phyloP scores from a whole-genome alignment of 2,113 vertebrate genomes.

The Erythrocebus patas region DNA sequence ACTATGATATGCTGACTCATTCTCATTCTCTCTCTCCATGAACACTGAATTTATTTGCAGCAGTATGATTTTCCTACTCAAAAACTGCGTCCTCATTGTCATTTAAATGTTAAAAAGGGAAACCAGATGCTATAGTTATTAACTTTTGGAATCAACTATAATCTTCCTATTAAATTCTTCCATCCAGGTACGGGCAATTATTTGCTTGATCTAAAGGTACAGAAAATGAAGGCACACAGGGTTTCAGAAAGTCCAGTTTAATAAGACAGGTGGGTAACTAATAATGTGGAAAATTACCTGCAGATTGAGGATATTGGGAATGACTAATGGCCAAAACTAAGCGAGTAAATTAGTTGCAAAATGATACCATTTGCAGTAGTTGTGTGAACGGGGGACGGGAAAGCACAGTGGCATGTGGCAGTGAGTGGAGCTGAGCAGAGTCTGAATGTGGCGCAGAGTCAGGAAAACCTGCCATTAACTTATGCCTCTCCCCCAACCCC shows the following conservation, averaged over 20 bases:
- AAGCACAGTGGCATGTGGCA: slow-evolving; percentile 88
- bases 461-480: slow-evolving; percentile 73
- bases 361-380: slow-evolving; percentile 88
- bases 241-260: slow-evolving; percentile 89
- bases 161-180: slow-evolving; percentile 88
- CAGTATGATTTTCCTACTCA: not conserved
- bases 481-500: not conserved
- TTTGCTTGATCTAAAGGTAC: slow-evolving; percentile 87
- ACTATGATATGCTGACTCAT: slow-evolving; percentile 66
- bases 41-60: slow-evolving; percentile 75
- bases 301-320: slow-evolving; percentile 90
- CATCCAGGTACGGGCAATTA: slow-evolving; percentile 87
- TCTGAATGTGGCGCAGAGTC: slow-evolving; percentile 81
- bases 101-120: slow-evolving; percentile 85
- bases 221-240: slow-evolving; percentile 86
- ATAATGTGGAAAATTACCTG: slow-evolving; percentile 93
- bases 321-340: slow-evolving; percentile 91
- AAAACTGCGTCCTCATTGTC: slow-evolving; percentile 39
- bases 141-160: slow-evolving; percentile 88
- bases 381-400: slow-evolving; percentile 80
- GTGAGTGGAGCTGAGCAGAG: slow-evolving; percentile 68
- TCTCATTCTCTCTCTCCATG: slow-evolving; percentile 67
- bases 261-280: slow-evolving; percentile 92
- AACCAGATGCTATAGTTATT: slow-evolving; percentile 89
- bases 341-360: slow-evolving; percentile 90